Conservation (phyloP, 2,113 vertebrate genomes). For the Ploceus nigricollis region DNA sequence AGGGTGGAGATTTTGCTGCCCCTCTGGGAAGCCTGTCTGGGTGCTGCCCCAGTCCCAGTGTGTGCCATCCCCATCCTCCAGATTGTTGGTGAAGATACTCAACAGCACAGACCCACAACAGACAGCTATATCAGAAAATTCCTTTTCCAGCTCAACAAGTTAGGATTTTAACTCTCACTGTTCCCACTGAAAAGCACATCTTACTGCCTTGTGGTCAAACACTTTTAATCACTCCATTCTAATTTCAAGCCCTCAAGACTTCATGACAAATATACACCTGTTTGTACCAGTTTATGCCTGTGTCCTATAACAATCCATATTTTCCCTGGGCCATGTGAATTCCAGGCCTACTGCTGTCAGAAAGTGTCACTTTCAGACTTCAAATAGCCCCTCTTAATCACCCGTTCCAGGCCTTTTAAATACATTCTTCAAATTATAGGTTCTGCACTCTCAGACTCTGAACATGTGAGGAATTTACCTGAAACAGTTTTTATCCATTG, state of each 20-base stretch:
- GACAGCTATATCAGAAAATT: background rate
- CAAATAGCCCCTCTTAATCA: background rate
- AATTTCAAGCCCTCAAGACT: background rate
- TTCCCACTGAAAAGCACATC: background rate
- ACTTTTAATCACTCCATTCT: background rate
- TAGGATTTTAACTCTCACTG: background rate
- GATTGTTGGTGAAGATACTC: background rate
- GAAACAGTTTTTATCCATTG: background rate
- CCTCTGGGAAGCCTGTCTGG: background rate
- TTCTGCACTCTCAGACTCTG: background rate
- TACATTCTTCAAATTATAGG: background rate
- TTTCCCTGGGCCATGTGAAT: background rate
- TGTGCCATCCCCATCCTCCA: background rate
- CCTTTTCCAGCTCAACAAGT: background rate
- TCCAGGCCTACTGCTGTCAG: background rate
- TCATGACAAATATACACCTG: background rate
- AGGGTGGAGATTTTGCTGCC: background rate
- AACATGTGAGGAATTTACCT: conserved; percentile 11
- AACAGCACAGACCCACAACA: background rate
- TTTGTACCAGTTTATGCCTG: background rate
- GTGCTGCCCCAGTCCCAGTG: background rate
- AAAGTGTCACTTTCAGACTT: background rate
- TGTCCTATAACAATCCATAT: background rate
- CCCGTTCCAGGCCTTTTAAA: background rate
- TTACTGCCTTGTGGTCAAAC: background rate